Conservation (phyloP, 30 jellyfish, hydroid and myxozoan genomes). For the Chrysaora quinquecirrha region DNA sequence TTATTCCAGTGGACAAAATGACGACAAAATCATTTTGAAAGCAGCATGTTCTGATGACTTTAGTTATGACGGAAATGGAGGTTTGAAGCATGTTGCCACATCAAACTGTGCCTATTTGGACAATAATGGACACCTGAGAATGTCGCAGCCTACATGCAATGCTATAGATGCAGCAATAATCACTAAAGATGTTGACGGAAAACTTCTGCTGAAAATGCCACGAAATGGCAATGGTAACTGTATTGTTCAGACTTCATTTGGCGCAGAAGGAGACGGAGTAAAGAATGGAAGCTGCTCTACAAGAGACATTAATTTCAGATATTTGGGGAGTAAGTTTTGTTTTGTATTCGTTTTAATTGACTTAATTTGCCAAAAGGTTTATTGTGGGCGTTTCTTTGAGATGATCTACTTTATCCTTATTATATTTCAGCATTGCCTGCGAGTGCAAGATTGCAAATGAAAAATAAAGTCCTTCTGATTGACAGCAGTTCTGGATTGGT, state of each 20-base stretch:
- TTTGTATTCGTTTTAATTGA: too few relatives aligned
- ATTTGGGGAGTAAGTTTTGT: neutral
- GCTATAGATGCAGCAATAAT: neutral
- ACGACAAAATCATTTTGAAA: constrained; percentile 19
- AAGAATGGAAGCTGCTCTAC: neutral
- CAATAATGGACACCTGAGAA: neutral
- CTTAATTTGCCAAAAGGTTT: too few relatives aligned
- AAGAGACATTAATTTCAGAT: neutral
- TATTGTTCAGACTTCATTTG: neutral
- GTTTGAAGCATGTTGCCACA: constrained; percentile 38
- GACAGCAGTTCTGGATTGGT: neutral
- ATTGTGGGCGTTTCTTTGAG: neutral
- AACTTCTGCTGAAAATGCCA: neutral
- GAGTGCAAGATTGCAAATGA: neutral
- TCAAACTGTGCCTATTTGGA: constrained; percentile 16
- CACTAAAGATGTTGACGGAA: neutral
- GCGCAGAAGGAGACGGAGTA: neutral
- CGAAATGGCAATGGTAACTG: neutral
- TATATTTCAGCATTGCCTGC: neutral
- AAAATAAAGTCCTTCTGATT: neutral
- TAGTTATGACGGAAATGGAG: constrained; percentile 37
- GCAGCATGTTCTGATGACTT: constrained; percentile 39
- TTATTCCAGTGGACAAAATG: constrained; percentile 5
- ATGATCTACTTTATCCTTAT: neutral
- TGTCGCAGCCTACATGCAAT: neutral